These are phyloP conservation scores for Sminthurides aquaticus DNA, from an alignment of 2,888 invertebrate species.

Conservation along the genomic window DNA sequence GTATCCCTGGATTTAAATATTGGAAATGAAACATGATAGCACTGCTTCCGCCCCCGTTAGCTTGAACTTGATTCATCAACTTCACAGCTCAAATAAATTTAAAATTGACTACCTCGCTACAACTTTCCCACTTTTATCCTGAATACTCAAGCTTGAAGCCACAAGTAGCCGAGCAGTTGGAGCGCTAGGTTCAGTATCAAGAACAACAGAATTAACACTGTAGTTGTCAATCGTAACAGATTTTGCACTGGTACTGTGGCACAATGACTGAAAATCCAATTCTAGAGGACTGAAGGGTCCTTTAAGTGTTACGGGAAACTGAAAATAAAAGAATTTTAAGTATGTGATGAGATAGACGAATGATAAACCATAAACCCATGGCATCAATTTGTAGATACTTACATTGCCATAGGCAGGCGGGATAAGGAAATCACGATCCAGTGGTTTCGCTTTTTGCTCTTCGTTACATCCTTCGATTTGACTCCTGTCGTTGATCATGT, in stretches of 20 bases:
- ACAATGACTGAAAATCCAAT: slow-evolving; percentile 57
- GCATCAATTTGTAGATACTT: too few species aligned
- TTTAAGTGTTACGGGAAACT: slow-evolving; percentile 49
- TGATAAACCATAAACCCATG: too few species aligned
- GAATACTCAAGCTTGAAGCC: slow-evolving; percentile 55
- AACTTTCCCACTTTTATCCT: slow-evolving; percentile 32
- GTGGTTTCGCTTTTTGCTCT: slow-evolving; percentile 29
- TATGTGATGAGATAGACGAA: too few species aligned
- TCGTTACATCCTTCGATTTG: slow-evolving; percentile 26
- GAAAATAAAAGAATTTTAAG: background rate
- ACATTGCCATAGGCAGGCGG: slow-evolving; percentile 23
- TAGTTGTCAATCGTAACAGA: slow-evolving; percentile 60
- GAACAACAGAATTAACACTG: slow-evolving; percentile 77
- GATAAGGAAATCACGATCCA: slow-evolving; percentile 29
- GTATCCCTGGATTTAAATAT: slow-evolving; percentile 59
- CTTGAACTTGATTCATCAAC: background rate
- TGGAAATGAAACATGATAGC: too few species aligned
- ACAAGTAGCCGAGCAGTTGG: slow-evolving; percentile 55
- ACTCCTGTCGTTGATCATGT: slow-evolving; percentile 19
- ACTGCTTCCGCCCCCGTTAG: too few species aligned
- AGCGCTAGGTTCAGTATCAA: slow-evolving; percentile 74
- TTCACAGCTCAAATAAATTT: background rate
- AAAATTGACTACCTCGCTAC: slow-evolving; percentile 26
- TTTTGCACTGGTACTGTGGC: slow-evolving; percentile 55
- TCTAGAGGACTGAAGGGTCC: slow-evolving; percentile 82